phyloP scores from a whole-genome alignment of 2,113 vertebrate species.

The Ariopsis seemanni region DNA sequence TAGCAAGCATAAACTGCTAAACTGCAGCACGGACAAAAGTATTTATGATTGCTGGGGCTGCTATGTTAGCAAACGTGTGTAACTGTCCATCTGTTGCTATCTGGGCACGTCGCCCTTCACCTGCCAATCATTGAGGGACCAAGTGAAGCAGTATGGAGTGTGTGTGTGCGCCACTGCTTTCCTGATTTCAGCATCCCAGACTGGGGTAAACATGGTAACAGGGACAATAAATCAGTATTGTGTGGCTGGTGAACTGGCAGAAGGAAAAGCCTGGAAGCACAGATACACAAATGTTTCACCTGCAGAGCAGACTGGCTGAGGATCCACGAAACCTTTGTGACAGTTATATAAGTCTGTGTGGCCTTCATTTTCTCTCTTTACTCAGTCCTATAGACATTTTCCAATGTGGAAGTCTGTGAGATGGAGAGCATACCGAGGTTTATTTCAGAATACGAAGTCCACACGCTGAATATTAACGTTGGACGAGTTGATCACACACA shows the following conservation, averaged over 20 bases:
- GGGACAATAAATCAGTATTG: conserved; percentile 46
- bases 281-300: conserved; percentile 13
- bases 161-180: background rate
- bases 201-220: conserved; percentile 34
- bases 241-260: conserved; percentile 36
- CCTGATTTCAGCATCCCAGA: conserved; percentile 31
- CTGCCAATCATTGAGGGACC: conserved; percentile 43
- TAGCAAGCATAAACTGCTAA: conserved; percentile 24
- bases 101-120: conserved; percentile 31
- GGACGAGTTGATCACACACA: background rate
- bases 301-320: background rate
- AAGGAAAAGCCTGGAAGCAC: conserved; percentile 46
- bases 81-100: conserved; percentile 32
- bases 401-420: no score
- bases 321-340: background rate
- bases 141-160: conserved; percentile 5
- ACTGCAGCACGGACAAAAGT: conserved; percentile 36
- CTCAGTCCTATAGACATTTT: background rate
- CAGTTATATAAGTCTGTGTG: background rate
- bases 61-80: conserved; percentile 11
- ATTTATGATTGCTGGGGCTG: conserved; percentile 18
- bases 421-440: background rate
- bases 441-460: background rate
- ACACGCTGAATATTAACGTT: background rate
- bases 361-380: background rate